These are phyloP conservation scores for Oncorhynchus clarkii DNA, from an alignment of 2,113 vertebrate genomes.

Conservation along the genomic window DNA sequence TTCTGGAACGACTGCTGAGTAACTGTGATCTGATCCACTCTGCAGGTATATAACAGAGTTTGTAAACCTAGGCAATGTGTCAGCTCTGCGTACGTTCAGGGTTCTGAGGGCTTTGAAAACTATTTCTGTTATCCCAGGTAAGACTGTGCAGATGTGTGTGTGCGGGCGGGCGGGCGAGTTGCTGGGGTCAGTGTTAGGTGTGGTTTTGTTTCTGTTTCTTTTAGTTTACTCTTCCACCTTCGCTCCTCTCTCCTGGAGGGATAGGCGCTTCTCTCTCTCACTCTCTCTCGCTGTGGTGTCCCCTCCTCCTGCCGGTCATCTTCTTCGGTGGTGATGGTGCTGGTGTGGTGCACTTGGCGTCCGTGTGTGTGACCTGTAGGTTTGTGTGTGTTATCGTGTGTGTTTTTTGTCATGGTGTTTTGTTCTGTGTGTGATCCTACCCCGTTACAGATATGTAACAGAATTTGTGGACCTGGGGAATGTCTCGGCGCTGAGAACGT, in stretches of 20 bases:
- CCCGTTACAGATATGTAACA: constrained; percentile 99
- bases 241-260: constrained; percentile 64
- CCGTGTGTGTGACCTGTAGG: constrained; percentile 80
- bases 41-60: constrained; percentile 99
- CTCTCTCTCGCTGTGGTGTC: constrained; percentile 61
- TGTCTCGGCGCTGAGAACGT: constrained; percentile 99
- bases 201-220: constrained; percentile 68
- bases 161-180: constrained; percentile 55
- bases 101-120: constrained; percentile 86
- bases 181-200: constrained; percentile 83
- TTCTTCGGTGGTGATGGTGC: constrained; percentile 71
- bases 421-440: constrained; percentile 98
- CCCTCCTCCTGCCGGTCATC: constrained; percentile 77
- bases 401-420: constrained; percentile 86
- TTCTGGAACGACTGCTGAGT: constrained; percentile 58
- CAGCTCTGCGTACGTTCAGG: constrained; percentile 98
- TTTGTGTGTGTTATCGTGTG: constrained; percentile 69
- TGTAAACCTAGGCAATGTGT: constrained; percentile 99
- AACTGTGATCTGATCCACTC: constrained; percentile 80
- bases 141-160: constrained; percentile 73
- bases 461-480: constrained; percentile 99
- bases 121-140: constrained; percentile 99
- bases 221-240: constrained; percentile 63
- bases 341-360: constrained; percentile 44
- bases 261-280: constrained; percentile 72